These are phyloP conservation scores for Channa argus DNA, from an alignment of 2,113 vertebrate genomes.

Conservation along the genomic window DNA sequence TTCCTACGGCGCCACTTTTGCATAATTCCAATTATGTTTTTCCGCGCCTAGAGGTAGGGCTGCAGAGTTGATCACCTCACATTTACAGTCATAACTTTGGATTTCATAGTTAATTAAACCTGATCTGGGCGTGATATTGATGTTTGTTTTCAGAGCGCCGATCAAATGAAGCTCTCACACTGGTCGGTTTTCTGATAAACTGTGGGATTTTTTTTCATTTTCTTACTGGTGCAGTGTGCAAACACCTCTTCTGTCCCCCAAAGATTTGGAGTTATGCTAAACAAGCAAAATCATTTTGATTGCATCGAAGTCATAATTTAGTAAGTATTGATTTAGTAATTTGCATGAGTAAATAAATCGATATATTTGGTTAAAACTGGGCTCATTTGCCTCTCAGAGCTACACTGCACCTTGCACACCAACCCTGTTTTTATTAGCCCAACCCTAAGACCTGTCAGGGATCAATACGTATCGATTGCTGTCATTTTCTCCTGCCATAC, in stretches of 20 bases:
- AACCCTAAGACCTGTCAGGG: constrained; percentile 34
- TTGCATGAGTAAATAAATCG: not conserved
- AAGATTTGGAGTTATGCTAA: no score
- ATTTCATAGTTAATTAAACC: constrained; percentile 32
- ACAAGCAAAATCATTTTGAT: no score
- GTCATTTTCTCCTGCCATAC: constrained; percentile 54
- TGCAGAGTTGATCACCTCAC: not conserved
- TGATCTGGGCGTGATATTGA: constrained; percentile 24
- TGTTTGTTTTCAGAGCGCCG: constrained; percentile 19
- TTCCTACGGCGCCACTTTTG: no score
- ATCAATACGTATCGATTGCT: constrained; percentile 62
- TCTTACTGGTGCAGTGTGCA: no score
- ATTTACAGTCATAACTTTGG: not conserved
- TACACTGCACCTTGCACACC: not conserved
- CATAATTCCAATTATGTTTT: not conserved
- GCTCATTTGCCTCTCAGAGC: not conserved
- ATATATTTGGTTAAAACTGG: not conserved
- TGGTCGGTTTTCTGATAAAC: constrained; percentile 8
- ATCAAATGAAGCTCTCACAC: constrained; percentile 18
- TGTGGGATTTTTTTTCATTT: constrained; percentile 1
- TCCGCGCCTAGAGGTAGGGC: not conserved
- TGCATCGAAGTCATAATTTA: no score
- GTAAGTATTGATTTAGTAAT: not conserved
- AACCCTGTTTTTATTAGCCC: constrained; percentile 33
- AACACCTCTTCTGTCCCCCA: no score